Evolutionary conservation across 2,888 invertebrate species (phyloP), one percentile per base, ranked within the genome.

Genomic region (Tachystola acroxantha): DNA sequence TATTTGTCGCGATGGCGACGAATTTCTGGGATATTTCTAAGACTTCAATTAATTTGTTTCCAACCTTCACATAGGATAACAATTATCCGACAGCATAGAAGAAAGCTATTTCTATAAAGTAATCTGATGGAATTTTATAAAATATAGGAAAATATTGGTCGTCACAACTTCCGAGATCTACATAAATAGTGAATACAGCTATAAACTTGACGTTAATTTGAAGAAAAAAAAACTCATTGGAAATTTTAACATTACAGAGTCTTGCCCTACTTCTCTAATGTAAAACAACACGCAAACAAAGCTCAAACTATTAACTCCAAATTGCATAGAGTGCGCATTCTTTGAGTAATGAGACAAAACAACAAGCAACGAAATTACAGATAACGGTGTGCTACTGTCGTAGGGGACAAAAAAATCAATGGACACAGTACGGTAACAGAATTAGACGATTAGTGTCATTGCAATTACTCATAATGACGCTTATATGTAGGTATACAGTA

Each of bases 371-470:
- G 33, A 45, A 64, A 71, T 64, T 60, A 64, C 56, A 42, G 36
- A 31, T 63, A 71, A 69, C 64, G 56, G 64, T 51, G 56, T 45
- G 42, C 37, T 50, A 46, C 45, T 56, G 52, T 46, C 37, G 42
- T 37, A 41, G 40, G 39, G 43, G 39, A 51, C 53, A 58, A 63
- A 72, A 68, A 65, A 74, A 60, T 64, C 55, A 64, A 71, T 72
- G 63, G 56, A 55, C 52, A 53, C 53, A 60, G 50, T 49, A 49
- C 48, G 45, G 48, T 53, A 57, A 50, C 53, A 53, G 46, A 57
- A 54, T 50, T 46, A 42, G 48, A 43, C 64, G 60, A 78, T 77
- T 74, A 74, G 67, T 69, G 76, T 72, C 72, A 72, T 58, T 57
- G 51, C 53, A 61, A 76, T 75, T 65, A 67, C 59, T 45, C 43